These are phyloP conservation scores for Oasisia sp. DNA, from an alignment of 2,888 invertebrate species.

Conservation along the genomic window DNA sequence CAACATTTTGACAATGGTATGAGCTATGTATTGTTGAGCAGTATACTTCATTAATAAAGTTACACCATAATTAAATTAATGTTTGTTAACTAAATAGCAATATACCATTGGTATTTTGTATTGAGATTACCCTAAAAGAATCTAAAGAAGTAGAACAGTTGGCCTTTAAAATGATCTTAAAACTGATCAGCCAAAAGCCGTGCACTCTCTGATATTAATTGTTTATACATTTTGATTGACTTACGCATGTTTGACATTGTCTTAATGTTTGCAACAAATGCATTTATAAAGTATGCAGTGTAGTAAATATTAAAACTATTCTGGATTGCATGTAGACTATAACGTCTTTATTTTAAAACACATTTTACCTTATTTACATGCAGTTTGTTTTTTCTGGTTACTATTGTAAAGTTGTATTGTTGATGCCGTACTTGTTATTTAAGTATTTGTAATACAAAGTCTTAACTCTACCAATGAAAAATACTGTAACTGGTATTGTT, in stretches of 20 bases:
- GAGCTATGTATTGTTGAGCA: no score
- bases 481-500: not conserved
- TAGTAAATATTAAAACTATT: not conserved
- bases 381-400: not conserved
- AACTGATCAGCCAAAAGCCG: no score
- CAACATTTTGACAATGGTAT: no score
- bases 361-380: not conserved
- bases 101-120: no score
- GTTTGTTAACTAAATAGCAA: no score
- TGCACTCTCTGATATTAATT: no score
- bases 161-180: no score
- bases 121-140: no score
- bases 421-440: not conserved
- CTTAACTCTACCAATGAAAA: not conserved
- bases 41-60: no score
- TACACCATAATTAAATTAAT: no score
- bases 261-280: not conserved
- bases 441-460: not conserved
- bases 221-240: not conserved
- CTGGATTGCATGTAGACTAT: not conserved
- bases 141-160: no score
- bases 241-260: not conserved
- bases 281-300: not conserved
- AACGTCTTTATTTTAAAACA: slow-evolving; percentile 7
- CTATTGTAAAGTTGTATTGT: not conserved